Evolutionary conservation across 2,888 invertebrate genomes (phyloP), one percentile per base, ranked within the genome.

Genomic region (Lydus trimaculatus): DNA sequence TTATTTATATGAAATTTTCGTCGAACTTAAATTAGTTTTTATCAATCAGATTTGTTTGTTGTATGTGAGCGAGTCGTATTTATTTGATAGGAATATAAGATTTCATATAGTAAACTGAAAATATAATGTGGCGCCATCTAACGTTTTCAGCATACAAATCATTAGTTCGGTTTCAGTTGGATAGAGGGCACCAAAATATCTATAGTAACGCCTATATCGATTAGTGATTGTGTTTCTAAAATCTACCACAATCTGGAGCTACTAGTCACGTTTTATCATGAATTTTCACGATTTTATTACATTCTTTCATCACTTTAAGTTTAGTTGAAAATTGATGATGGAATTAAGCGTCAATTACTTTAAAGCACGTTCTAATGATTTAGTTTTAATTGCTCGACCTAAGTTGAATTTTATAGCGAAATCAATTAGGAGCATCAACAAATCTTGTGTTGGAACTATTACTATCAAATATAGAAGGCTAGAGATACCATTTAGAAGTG

Each of bases 201-300:
- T 17, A 5, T 28, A 15, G 31, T 1, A 33, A 15, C 23, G 1
- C 31, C 60, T 36, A 31, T 60, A 60, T 60, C 23, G 60, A 60
- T 36, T 23, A 17, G n/a, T 20, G 28, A 6, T 31, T 23, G 60
- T 33, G 17, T 60, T 36, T 61, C 33, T 9, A 2, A 13, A 20
- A 28, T 36, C 13, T 8, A 15, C 61, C 61, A 20, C 61, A 31
- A 11, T 8, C 11, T n/a, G 61, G 61, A 11, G 61, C 36, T 61
- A 61, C 13, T 36, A 25, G 61, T 61, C 61, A 61, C 61, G 36
- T 59, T 17, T 59, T 58, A 0, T 13, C 23, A 31, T 15, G 11
- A 61, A 39, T 20, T 20, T 36, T 15, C 31, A 31, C 59, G 31
- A 31, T 33, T 23, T 25, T 59, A 59, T 59, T 59, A 33, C 15